phyloP scores from a whole-genome alignment of 2,888 invertebrate genomes.

The Heliconius hortense region DNA sequence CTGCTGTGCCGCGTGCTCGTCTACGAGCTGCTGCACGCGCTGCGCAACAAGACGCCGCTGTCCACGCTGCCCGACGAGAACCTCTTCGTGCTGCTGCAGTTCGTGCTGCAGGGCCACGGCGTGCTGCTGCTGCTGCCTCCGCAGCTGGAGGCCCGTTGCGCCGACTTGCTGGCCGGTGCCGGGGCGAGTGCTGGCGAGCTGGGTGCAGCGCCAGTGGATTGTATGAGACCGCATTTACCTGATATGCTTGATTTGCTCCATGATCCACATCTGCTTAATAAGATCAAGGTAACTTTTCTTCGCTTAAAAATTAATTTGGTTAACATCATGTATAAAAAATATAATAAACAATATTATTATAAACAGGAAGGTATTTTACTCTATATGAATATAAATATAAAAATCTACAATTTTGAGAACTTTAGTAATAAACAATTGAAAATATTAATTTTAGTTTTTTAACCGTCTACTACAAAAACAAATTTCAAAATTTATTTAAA shows the following conservation, averaged over 20 bases:
- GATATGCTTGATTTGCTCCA: constrained; percentile 97
- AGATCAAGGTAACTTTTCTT: constrained; percentile 90
- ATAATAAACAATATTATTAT: too few species aligned
- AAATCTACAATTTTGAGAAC: too few species aligned
- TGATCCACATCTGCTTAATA: constrained; percentile 97
- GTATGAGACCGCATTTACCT: constrained; percentile 93
- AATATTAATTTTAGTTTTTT: too few species aligned
- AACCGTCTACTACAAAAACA: too few species aligned
- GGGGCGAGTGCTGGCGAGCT: constrained; percentile 75
- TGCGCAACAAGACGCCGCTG: constrained; percentile 96
- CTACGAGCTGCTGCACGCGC: constrained; percentile 96
- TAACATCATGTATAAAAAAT: background rate
- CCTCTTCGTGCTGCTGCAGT: constrained; percentile 93
- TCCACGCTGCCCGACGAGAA: constrained; percentile 96
- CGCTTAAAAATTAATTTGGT: background rate
- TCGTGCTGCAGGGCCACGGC: constrained; percentile 88
- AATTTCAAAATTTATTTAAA: too few species aligned
- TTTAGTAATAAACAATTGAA: too few species aligned
- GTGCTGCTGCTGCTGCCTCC: constrained; percentile 87
- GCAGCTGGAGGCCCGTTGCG: constrained; percentile 54
- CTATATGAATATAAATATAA: too few species aligned
- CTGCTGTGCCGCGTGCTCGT: constrained; percentile 95
- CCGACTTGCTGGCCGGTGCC: constrained; percentile 50
- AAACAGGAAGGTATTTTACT: too few species aligned
- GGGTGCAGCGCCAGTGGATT: constrained; percentile 95